phyloP scores from a whole-genome alignment of 2,113 vertebrate species.

The Tyto alba region DNA sequence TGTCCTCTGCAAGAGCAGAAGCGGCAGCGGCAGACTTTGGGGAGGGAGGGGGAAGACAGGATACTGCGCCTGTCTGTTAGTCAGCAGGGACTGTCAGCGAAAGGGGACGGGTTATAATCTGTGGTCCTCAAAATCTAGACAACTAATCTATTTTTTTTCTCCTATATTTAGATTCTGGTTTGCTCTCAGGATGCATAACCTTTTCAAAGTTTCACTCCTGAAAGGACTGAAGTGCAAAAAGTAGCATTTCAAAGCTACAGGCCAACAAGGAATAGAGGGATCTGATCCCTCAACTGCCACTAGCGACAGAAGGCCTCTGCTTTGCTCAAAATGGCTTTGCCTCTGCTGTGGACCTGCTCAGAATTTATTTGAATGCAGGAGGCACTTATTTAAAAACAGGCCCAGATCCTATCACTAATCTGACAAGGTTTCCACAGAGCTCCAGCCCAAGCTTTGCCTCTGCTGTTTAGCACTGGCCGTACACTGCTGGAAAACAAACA shows the following conservation, averaged over 20 bases:
- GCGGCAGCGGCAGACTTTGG: not conserved
- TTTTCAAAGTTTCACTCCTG: constrained; percentile 15
- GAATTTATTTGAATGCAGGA: not conserved
- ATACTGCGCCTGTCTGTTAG: not conserved
- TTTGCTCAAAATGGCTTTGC: not conserved
- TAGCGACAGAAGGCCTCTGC: not conserved
- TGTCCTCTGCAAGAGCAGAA: not conserved
- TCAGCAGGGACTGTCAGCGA: not conserved
- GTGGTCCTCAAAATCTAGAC: not conserved
- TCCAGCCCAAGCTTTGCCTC: not conserved
- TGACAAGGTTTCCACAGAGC: not conserved
- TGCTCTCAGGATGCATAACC: not conserved
- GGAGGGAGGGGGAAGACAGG: not conserved
- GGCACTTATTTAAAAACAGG: not conserved
- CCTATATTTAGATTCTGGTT: constrained; percentile 17
- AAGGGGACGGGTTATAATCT: not conserved
- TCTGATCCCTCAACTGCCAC: not conserved
- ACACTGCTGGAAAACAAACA: not conserved
- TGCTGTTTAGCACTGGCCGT: not conserved
- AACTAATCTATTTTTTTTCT: not conserved
- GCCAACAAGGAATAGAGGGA: not conserved
- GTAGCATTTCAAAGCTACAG: not conserved
- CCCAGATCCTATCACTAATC: not conserved
- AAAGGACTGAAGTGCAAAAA: not conserved
- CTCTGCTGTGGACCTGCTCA: not conserved